Evolutionary conservation across 2,888 invertebrate genomes (phyloP).

Genomic region (Hydriomena furcata): DNA sequence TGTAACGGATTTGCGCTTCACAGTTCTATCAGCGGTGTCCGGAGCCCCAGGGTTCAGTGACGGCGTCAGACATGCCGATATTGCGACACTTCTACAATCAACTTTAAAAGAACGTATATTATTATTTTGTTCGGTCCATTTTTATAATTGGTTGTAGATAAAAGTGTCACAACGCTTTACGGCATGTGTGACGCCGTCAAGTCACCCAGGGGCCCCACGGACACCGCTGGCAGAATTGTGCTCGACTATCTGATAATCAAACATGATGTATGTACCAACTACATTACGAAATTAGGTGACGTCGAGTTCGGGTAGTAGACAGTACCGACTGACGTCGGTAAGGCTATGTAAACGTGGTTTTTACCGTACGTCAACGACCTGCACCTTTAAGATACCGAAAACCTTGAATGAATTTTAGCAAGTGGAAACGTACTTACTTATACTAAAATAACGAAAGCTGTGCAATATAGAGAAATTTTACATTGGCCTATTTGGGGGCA

Average conservation of each 20-base stretch:
- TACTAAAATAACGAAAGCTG: too few species aligned
- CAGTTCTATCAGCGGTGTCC: too few species aligned
- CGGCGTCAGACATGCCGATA: too few species aligned
- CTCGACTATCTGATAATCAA: slow-evolving; percentile 29
- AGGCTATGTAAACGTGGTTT: slow-evolving; percentile 23
- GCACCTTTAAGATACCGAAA: slow-evolving; percentile 14
- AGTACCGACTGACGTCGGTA: slow-evolving; percentile 21
- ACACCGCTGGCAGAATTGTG: slow-evolving; percentile 19
- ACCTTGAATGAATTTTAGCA: slow-evolving; percentile 20
- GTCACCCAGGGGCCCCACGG: slow-evolving; percentile 26
- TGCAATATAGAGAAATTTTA: too few species aligned
- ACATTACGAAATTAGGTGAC: slow-evolving; percentile 29
- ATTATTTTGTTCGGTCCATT: slow-evolving; percentile 44
- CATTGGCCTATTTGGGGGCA: too few species aligned
- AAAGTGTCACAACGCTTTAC: slow-evolving; percentile 40
- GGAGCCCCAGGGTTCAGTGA: too few species aligned
- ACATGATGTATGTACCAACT: slow-evolving; percentile 25
- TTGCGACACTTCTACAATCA: not conserved
- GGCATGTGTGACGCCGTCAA: slow-evolving; percentile 25
- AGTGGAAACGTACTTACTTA: slow-evolving; percentile 3
- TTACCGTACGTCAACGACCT: slow-evolving; percentile 21
- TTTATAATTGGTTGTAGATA: slow-evolving; percentile 55
- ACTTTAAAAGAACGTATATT: not conserved
- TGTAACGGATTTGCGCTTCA: too few species aligned
- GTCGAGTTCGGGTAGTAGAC: slow-evolving; percentile 5